Percentiles rank a stretch among this genome's conserved stretches.
Evolutionary conservation across 35 echinoderm and acorn worm genomes (phyloP).

Genomic region (Holothuria glaberrima): DNA sequence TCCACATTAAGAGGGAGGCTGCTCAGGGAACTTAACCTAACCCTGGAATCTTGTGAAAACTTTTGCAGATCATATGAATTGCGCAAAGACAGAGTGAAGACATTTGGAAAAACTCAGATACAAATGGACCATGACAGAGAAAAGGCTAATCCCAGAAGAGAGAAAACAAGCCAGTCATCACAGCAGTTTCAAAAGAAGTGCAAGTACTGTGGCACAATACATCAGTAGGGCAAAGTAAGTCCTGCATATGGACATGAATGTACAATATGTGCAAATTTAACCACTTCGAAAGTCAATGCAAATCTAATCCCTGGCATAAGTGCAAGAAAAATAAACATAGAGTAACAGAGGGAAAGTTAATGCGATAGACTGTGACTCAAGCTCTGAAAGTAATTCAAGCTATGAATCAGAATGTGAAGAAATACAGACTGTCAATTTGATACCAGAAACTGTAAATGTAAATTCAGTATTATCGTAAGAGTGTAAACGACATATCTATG

Average conservation of each 20-base stretch:
- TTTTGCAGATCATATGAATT: slow-evolving; percentile 52
- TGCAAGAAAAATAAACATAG: neutral
- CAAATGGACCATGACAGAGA: neutral
- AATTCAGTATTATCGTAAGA: neutral
- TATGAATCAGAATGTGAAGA: slow-evolving; percentile 49
- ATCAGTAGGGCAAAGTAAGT: slow-evolving; percentile 64
- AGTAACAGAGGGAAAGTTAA: neutral
- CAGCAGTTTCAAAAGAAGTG: slow-evolving; percentile 28
- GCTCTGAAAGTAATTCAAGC: slow-evolving; percentile 24
- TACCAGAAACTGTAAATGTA: slow-evolving; percentile 24
- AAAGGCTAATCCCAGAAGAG: neutral
- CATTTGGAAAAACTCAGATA: neutral
- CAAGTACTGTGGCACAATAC: slow-evolving; percentile 62
- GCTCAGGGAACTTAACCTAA: slow-evolving; percentile 23
- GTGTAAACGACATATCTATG: neutral
- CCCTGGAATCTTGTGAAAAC: slow-evolving; percentile 6
- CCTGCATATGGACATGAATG: slow-evolving; percentile 69
- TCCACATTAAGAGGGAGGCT: slow-evolving; percentile 11
- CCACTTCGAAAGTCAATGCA: slow-evolving; percentile 62
- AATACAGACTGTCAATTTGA: slow-evolving; percentile 37
- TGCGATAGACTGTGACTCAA: neutral
- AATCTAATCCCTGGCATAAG: neutral
- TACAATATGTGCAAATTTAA: no score
- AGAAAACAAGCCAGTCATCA: no score
- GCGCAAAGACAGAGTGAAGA: slow-evolving; percentile 35